Evolutionary conservation across 2,113 vertebrate species (phyloP), one percentile per base, ranked within the genome.

Genomic region (Tyrannus savana): DNA sequence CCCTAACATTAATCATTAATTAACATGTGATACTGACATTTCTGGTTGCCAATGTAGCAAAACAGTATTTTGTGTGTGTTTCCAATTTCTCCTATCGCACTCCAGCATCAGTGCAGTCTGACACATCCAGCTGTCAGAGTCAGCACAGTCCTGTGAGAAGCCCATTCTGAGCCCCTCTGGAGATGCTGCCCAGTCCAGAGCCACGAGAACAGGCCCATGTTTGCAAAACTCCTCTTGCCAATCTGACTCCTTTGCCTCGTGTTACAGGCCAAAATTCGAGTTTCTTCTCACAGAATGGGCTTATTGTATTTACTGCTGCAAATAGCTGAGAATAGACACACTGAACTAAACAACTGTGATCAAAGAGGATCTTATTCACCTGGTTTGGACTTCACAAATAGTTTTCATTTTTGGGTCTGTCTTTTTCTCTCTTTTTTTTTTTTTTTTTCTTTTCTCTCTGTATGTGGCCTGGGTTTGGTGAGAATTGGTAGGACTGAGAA

Each of bases 1-100:
- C 88, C 93, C 49, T 73, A 55, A 42, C 90, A 96, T 93, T 94
- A 96, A 93, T 97, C 94, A 95, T 94, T 94, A 92, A 96, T 93
- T 94, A 95, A 28, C 90, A 89, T 75, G 83, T 56, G 92, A 87
- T 97, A 94, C 77, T 95, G 88, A 95, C 95, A 94, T 93, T 96
- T 96, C 92, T 95, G 66, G 79, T 89, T 71, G 86, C 83, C 90
- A 89, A 90, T 84, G 89, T 78, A 92, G 64, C 72, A 93, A 78
- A 85, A 42, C 78, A 91, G 42, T 87, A 62, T 85, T 91, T 87
- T 82, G 37, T 59, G 64, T 84, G 85, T 1, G 0, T 93, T 97
- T 92, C 58, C 66, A 53, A 35, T 81, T 68, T 69, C 33, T 56
- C 71, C 69, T 95, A 6, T 60, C 63, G 1, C 64, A 7, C 30